Conservation (phyloP, 2,113 vertebrate genomes). For the Nycticryphes semicollaris region DNA sequence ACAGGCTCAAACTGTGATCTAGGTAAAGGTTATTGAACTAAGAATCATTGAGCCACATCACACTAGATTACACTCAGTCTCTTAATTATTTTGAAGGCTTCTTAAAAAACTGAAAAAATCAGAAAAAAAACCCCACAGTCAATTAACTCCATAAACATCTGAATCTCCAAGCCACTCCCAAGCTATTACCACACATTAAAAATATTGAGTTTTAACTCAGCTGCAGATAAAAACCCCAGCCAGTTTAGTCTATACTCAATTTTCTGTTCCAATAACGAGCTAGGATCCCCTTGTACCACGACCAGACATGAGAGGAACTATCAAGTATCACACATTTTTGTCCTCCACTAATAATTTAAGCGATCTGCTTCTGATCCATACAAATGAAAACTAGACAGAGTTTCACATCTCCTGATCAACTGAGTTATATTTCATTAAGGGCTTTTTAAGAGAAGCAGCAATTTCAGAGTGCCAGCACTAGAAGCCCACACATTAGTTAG, state of each 20-base stretch:
- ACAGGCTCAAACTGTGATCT: neutral
- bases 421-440: neutral
- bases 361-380: neutral
- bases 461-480: neutral
- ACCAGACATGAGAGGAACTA: neutral
- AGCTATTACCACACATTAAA: neutral
- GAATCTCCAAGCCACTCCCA: neutral
- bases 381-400: neutral
- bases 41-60: neutral
- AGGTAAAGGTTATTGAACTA: neutral
- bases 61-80: neutral
- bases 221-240: neutral
- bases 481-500: neutral
- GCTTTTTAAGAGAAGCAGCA: neutral
- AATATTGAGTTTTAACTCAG: neutral
- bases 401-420: neutral
- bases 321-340: neutral
- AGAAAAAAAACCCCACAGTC: neutral
- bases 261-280: neutral
- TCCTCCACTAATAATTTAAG: neutral
- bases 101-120: neutral
- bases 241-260: neutral
- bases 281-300: accelerated
- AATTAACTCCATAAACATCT: neutral
- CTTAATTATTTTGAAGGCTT: neutral